Base-by-base conservation (phyloP, 2,113 vertebrate genomes). In the Alaudala cheleensis region DNA sequence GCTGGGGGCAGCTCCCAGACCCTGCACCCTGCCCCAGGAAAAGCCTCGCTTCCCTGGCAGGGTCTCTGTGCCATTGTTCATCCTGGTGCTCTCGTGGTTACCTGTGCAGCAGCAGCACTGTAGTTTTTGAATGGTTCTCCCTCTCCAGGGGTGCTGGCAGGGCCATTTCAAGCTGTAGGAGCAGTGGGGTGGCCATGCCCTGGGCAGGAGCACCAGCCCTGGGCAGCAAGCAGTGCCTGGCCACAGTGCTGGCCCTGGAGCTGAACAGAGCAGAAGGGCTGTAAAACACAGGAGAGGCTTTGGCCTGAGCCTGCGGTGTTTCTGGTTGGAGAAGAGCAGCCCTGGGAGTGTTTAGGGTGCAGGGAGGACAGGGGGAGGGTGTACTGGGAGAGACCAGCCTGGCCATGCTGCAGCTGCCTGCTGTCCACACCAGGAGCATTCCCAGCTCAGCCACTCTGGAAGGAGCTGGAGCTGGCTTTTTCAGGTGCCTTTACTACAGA, bases 351-450 rank as follows among this genome's bases (percentile, higher is more conserved):
- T 50, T 65, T 10, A 53, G 47, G 29, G 22, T n/a, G 34, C 19
- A 13, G 40, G 37, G 23, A 58, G 13, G 14, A 24, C 28, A 37
- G 10, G 54, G 11, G 18, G 23, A 71, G 11, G 47, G 26, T 26
- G 69, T 2, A 31, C 6, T 1, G 4, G 15, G 28, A 83, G 24
- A 40, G 6, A 49, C 14, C 0, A 2, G 15, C 10, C 24, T 58
- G 62, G 29, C 40, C 0, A 1, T 6, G 14, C 50, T 79, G 78
- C 67, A 62, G 62, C 37, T 49, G 57, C 42, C 62, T 34, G 13
- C 66, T 20, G 3, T 24, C 24, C 12, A 17, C 22, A 20, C 9
- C 0, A 0, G 44, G 28, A 1, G 0, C 16, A 14, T 12, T 19
- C 64, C 40, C 40, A 81, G 14, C 28, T 45, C 42, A 45, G 29